These are phyloP conservation scores for Tiphia femorata DNA, from an alignment of 2,888 invertebrate genomes.

Conservation along the genomic window DNA sequence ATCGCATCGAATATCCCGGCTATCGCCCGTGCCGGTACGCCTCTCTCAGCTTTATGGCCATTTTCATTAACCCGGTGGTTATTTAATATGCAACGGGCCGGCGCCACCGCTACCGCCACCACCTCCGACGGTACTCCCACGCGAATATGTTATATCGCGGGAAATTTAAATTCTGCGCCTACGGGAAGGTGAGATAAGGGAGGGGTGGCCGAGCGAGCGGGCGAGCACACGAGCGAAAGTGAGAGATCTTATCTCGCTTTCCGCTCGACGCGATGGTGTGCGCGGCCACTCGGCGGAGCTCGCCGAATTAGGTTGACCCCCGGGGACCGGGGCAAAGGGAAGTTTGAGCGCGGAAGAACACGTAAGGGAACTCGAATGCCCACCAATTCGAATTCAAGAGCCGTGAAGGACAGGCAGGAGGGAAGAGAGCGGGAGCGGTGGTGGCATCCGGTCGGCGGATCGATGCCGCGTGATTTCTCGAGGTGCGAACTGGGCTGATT, in stretches of 20 bases:
- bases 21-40: too few relatives aligned
- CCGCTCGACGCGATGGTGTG: too few relatives aligned
- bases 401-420: background rate
- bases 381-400: constrained; percentile 5
- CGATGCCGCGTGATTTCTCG: constrained; percentile 1
- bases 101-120: too few relatives aligned
- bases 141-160: background rate
- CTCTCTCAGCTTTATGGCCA: too few relatives aligned
- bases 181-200: background rate
- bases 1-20: too few relatives aligned
- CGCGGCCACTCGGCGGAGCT: background rate
- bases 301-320: constrained; percentile 13
- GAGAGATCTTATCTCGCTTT: constrained; percentile 14
- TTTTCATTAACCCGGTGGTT: too few relatives aligned
- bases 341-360: background rate
- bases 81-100: too few relatives aligned
- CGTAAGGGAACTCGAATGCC: constrained; percentile 13
- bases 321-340: background rate
- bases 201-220: constrained; percentile 4
- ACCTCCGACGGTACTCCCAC: too few relatives aligned
- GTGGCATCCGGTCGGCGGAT: background rate
- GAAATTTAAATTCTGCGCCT: constrained; percentile 12
- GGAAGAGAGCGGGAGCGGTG: background rate
- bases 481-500: background rate
- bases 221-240: too few relatives aligned